These are phyloP conservation scores for Nasonia oneida DNA, from an alignment of 2,888 invertebrate genomes.

Conservation along the genomic window DNA sequence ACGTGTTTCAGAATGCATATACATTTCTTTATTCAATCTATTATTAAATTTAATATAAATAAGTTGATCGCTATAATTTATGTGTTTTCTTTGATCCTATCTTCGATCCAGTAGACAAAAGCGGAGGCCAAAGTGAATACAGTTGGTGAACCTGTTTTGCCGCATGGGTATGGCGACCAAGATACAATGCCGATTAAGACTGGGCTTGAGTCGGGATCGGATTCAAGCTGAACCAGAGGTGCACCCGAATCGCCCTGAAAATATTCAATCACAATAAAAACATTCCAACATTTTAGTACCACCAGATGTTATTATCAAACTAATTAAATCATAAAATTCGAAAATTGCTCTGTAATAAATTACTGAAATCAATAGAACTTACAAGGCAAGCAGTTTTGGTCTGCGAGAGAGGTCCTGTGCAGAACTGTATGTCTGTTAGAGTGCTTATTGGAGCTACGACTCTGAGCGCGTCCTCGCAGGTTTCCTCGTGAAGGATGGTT, in stretches of 20 bases:
- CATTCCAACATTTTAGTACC: too few relatives aligned
- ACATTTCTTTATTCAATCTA: not conserved
- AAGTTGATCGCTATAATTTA: not conserved
- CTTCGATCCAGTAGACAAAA: conserved; percentile 51
- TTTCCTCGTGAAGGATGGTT: conserved; percentile 68
- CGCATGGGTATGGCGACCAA: conserved; percentile 47
- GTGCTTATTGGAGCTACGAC: not conserved
- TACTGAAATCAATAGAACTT: not conserved
- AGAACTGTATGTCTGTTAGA: not conserved
- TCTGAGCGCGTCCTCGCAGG: conserved; percentile 63
- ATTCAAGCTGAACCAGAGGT: conserved; percentile 38
- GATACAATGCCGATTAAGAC: conserved; percentile 48
- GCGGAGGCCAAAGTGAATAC: conserved; percentile 35
- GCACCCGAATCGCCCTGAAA: conserved; percentile 44
- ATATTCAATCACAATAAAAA: not conserved
- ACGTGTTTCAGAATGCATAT: not conserved
- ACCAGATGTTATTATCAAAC: not conserved
- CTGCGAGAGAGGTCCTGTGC: not conserved
- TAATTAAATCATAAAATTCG: not conserved
- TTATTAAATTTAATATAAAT: not conserved
- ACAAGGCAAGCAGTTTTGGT: not conserved
- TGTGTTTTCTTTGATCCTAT: conserved; percentile 34
- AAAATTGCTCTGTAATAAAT: too few relatives aligned
- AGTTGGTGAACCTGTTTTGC: conserved; percentile 38
- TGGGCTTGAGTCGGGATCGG: not conserved